Evolutionary conservation across 2,113 vertebrate species (phyloP).

Genomic region (Sardina pilchardus): DNA sequence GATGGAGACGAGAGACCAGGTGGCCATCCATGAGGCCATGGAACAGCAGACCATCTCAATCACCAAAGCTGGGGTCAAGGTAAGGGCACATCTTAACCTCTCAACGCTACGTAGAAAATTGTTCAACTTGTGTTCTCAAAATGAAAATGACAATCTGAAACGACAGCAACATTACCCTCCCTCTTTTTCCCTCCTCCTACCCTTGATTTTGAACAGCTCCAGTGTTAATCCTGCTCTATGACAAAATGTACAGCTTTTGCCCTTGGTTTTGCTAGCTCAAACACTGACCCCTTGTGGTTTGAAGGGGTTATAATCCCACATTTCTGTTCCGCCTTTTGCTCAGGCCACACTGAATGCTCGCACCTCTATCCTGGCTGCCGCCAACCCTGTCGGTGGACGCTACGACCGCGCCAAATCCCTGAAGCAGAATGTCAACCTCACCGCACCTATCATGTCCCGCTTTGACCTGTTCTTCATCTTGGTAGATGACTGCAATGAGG

Average conservation of each 20-base stretch:
- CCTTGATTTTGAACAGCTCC: too few species aligned
- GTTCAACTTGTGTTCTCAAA: too few species aligned
- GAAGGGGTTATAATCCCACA: neutral
- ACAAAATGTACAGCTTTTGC: too few species aligned
- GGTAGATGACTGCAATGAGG: constrained; percentile 98
- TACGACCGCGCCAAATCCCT: constrained; percentile 96
- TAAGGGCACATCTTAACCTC: constrained; percentile 53
- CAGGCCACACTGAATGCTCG: constrained; percentile 98
- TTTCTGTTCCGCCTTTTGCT: neutral
- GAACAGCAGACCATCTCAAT: constrained; percentile 99
- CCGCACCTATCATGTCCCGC: constrained; percentile 96
- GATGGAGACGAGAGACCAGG: constrained; percentile 94
- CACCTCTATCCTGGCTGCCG: constrained; percentile 96
- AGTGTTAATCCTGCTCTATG: neutral
- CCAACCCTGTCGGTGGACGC: constrained; percentile 88
- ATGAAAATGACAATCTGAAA: too few species aligned
- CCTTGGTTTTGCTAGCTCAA: too few species aligned
- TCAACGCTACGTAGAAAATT: neutral
- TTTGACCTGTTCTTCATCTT: constrained; percentile 99
- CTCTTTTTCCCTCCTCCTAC: too few species aligned
- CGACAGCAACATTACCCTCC: too few species aligned
- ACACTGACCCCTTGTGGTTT: neutral
- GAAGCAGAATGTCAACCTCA: constrained; percentile 95
- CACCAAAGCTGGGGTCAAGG: constrained; percentile 98
- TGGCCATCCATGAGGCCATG: constrained; percentile 99